These are phyloP conservation scores for Apis cerana DNA, from an alignment of 1,140 invertebrate species.

Conservation along the genomic window DNA sequence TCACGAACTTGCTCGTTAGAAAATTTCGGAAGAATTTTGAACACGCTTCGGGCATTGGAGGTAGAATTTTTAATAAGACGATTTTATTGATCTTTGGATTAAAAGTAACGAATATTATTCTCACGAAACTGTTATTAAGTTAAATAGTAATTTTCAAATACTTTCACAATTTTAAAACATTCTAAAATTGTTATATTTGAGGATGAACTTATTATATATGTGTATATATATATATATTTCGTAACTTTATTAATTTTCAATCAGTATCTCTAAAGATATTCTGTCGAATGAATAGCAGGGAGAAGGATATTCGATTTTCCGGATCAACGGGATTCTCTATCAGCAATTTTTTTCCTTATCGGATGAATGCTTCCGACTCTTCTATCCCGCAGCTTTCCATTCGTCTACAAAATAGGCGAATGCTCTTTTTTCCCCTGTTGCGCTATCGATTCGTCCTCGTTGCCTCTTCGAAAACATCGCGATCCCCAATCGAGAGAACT, in stretches of 20 bases:
- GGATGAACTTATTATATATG: too few relatives aligned
- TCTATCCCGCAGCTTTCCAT: not conserved
- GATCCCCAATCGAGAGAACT: constrained; percentile 22
- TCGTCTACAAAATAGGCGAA: not conserved
- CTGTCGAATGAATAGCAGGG: not conserved
- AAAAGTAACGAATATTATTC: too few relatives aligned
- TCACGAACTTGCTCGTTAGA: not conserved
- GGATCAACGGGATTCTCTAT: not conserved
- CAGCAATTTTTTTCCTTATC: not conserved
- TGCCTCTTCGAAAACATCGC: constrained; percentile 19
- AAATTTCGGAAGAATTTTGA: not conserved
- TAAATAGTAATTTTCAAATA: too few relatives aligned
- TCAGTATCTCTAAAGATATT: not conserved
- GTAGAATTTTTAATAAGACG: too few relatives aligned
- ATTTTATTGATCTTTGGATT: too few relatives aligned
- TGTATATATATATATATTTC: too few relatives aligned
- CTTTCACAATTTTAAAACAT: too few relatives aligned
- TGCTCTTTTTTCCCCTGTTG: not conserved
- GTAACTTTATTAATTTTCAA: too few relatives aligned
- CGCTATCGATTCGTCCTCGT: constrained; percentile 8
- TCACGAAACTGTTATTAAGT: too few relatives aligned
- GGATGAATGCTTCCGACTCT: not conserved
- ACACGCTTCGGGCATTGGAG: too few relatives aligned
- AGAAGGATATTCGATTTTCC: not conserved
- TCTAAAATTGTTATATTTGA: too few relatives aligned